A percentile compares a stretch with the other conserved stretches of the same genome.
Conservation (phyloP, 2,797 vertebrate species). For the Prionace glauca region DNA sequence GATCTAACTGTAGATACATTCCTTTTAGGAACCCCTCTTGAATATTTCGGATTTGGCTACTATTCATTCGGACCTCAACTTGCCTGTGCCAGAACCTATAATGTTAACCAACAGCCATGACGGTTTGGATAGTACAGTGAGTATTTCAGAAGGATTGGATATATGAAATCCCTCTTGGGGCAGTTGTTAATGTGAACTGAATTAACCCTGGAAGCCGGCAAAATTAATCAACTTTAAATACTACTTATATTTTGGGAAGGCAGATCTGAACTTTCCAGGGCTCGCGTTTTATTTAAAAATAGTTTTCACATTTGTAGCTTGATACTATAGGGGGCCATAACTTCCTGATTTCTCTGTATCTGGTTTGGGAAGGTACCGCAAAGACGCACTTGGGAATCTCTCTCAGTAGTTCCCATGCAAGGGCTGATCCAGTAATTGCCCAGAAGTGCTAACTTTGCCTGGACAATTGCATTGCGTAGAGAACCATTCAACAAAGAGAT, state of each 20-base stretch:
- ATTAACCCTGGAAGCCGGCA: not conserved
- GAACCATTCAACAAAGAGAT: too few relatives aligned
- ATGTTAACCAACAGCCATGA: conserved; percentile 89
- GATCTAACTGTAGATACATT: not conserved
- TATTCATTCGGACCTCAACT: conserved; percentile 94
- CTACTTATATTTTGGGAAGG: not conserved
- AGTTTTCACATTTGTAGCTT: not conserved
- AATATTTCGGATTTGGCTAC: conserved; percentile 91
- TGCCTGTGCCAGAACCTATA: conserved; percentile 94
- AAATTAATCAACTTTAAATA: not conserved
- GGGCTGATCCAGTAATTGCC: too few relatives aligned
- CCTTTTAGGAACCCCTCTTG: conserved; percentile 78
- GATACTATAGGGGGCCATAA: not conserved
- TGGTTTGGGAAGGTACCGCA: too few relatives aligned
- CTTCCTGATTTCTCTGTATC: too few relatives aligned
- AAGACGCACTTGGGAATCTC: too few relatives aligned
- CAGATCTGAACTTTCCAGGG: not conserved
- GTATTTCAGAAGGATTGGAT: not conserved
- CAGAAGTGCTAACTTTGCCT: too few relatives aligned
- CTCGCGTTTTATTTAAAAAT: too few relatives aligned
- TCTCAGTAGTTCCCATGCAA: too few relatives aligned
- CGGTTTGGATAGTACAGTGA: conserved; percentile 77
- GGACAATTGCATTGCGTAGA: too few relatives aligned
- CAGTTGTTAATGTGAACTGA: not conserved
- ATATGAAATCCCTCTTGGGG: not conserved